Conservation (phyloP, 2,113 vertebrate genomes). For the Pteropus alecto region DNA sequence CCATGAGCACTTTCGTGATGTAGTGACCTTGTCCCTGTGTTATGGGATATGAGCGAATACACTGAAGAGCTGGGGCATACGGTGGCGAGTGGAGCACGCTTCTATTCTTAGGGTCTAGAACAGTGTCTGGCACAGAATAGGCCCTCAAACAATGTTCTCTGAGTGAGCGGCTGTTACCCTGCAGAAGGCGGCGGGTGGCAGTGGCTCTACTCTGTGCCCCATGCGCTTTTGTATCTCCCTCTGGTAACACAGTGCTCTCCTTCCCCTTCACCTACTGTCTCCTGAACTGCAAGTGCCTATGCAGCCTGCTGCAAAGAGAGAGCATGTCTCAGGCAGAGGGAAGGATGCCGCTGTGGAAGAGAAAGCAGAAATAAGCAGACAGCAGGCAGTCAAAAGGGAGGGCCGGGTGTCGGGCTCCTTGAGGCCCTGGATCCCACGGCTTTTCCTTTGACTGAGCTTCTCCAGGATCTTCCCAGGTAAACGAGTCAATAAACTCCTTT, state of each 20-base stretch:
- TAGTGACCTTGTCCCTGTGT: fast-evolving
- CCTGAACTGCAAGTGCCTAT: not conserved
- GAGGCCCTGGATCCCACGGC: not conserved
- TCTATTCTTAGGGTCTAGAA: not conserved
- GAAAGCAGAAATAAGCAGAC: not conserved
- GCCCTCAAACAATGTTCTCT: not conserved
- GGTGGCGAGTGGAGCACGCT: not conserved
- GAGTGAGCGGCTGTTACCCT: too few relatives aligned
- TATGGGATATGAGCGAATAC: fast-evolving
- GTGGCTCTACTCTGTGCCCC: not conserved
- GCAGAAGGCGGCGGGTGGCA: not conserved
- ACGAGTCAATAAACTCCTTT: conserved; percentile 49
- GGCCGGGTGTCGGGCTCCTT: not conserved
- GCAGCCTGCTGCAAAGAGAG: not conserved
- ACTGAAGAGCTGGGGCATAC: not conserved
- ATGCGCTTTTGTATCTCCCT: fast-evolving
- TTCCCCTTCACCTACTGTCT: not conserved
- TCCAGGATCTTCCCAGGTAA: conserved; percentile 21
- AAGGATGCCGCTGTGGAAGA: not conserved
- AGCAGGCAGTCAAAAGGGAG: too few relatives aligned
- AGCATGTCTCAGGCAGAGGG: not conserved
- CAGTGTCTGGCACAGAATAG: not conserved
- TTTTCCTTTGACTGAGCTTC: not conserved
- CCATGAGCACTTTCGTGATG: fast-evolving
- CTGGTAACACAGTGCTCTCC: fast-evolving